Evolutionary conservation across 2,113 vertebrate genomes (phyloP).

Genomic region (Ursus arctos): DNA sequence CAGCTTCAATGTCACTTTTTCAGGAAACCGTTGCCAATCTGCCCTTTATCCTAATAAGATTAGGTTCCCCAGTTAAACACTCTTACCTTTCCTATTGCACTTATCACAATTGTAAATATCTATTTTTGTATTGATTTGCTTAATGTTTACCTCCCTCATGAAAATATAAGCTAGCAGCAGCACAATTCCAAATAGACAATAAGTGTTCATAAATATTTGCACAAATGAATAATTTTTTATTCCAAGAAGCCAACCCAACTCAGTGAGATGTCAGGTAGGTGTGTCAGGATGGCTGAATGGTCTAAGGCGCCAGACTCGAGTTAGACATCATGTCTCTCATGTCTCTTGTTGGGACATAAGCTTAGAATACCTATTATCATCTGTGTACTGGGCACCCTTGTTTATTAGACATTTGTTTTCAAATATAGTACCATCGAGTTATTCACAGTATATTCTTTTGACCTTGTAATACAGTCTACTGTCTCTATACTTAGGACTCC

Average conservation of each 20-base stretch:
- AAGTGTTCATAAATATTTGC: not conserved
- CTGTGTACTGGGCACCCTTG: not conserved
- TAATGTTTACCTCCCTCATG: not conserved
- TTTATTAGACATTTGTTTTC: constrained; percentile 14
- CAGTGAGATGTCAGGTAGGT: not conserved
- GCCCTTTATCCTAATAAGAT: not conserved
- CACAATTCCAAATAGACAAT: not conserved
- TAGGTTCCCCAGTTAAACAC: not conserved
- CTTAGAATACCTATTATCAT: not conserved
- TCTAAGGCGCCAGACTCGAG: not conserved
- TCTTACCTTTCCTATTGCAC: not conserved
- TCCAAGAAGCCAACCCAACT: not conserved
- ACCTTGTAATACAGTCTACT: not conserved
- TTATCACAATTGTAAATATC: not conserved
- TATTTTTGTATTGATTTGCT: constrained; percentile 47
- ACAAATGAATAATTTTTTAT: constrained; percentile 28
- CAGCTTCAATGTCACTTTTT: constrained; percentile 17
- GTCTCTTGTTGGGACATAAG: not conserved
- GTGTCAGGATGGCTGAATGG: not conserved
- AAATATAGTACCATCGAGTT: not conserved
- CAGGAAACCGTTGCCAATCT: not conserved
- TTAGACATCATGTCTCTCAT: not conserved
- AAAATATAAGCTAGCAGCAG: not conserved
- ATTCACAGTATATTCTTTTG: not conserved
- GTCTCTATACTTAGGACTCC: not conserved